phyloP scores from a whole-genome alignment of 2,888 invertebrate species.

The Neria commutata region DNA sequence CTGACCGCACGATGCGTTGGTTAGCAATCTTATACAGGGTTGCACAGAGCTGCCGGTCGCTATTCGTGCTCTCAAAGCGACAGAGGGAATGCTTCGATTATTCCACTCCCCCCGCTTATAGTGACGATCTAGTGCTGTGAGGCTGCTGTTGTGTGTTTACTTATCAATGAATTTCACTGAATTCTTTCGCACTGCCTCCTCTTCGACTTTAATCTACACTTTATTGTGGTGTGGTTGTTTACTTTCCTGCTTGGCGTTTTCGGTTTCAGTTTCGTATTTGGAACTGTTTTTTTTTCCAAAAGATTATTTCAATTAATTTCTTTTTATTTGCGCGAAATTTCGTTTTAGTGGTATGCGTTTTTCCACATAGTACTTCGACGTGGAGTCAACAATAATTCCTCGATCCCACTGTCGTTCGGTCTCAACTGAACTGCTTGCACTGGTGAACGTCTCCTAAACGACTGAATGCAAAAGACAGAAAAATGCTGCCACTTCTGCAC shows the following conservation, averaged over 20 bases:
- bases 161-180: constrained; percentile 42
- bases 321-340: constrained; percentile 30
- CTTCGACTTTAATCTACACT: constrained; percentile 3
- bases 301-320: constrained; percentile 44
- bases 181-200: constrained; percentile 17
- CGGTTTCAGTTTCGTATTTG: background rate
- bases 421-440: background rate
- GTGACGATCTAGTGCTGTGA: too few relatives aligned
- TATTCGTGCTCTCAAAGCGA: too few relatives aligned
- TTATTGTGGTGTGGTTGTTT: background rate
- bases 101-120: too few relatives aligned
- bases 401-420: background rate
- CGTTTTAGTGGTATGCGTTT: constrained; percentile 6
- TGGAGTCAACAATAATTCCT: background rate
- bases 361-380: constrained; percentile 4
- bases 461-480: constrained; percentile 25
- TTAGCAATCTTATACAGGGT: too few relatives aligned
- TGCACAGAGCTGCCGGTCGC: too few relatives aligned
- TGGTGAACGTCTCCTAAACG: constrained; percentile 18
- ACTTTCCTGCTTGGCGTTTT: constrained; percentile 1
- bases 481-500: constrained; percentile 1
- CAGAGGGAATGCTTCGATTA: too few relatives aligned
- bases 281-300: background rate
- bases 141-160: constrained; percentile 29
- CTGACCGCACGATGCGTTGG: too few relatives aligned